Evolutionary conservation across 1,140 invertebrate species (phyloP), one percentile per base, ranked within the genome.

Genomic region (Hylyphantes graminicola): DNA sequence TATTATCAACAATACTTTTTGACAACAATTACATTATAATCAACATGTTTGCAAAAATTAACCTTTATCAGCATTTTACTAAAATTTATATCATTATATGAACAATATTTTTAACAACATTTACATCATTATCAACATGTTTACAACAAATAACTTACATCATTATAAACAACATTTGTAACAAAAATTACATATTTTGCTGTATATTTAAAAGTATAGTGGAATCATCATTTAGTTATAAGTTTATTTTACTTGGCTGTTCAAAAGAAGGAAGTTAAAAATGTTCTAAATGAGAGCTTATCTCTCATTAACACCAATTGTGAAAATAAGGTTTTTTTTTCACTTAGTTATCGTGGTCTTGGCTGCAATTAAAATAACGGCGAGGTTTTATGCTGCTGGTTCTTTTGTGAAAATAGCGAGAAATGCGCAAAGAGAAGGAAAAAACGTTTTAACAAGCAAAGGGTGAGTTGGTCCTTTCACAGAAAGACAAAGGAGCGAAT

Each of bases 361-460:
- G 10, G 5, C 11, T 57, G 79, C 79, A 81, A 81, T 81, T 81
- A 81, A 73, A 73, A 81, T 55, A 73, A 11, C n/a, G 67, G 55
- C 19, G 19, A 35, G 79, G 51, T 80, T 80, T 80, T 65, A 53
- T 78, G 54, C 51, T 80, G 79, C 7, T 57, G 64, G 67, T 63
- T 81, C 67, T 81, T 81, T 81, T 81, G 55, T 81, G 73, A 81
- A 81, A 81, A 81, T 81, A 81, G 79, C 73, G 79, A 81, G 67
- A 81, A 81, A 55, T 81, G 67, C 51, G 17, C 54, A 15, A 59
- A 73, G 55, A 80, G 35, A 57, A 48, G 54, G 35, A 81, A 73
- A 81, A 81, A 81, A 73, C 35, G 67, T 21, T 81, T 81, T 81
- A 81, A 81, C 79, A 81, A 81, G 79, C 68, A 63, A 64, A 73